phyloP scores from a whole-genome alignment of 1,140 invertebrate genomes.

The Mylabris phalerata region DNA sequence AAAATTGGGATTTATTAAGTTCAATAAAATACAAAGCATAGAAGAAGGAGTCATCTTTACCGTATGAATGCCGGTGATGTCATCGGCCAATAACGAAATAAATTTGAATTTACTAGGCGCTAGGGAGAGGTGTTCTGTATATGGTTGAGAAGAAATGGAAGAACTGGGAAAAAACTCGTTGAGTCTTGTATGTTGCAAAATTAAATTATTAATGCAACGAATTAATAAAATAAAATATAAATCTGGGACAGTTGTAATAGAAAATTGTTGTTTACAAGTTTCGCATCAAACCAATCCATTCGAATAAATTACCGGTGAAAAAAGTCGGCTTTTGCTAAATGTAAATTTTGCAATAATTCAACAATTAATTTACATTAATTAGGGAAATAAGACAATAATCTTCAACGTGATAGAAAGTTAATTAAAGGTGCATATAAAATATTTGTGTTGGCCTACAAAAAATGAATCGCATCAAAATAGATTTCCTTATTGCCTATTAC shows the following conservation, averaged over 20 bases:
- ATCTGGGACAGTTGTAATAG: not conserved
- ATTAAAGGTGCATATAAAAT: slow-evolving; percentile 1
- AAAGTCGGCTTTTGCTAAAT: too few relatives aligned
- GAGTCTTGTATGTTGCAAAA: too few relatives aligned
- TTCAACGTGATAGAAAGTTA: slow-evolving; percentile 6
- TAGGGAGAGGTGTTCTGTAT: slow-evolving; percentile 1
- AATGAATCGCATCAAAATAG: not conserved
- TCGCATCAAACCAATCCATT: too few relatives aligned
- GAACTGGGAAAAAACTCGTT: too few relatives aligned
- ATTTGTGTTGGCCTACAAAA: not conserved
- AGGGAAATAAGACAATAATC: slow-evolving; percentile 6
- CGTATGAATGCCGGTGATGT: slow-evolving; percentile 7
- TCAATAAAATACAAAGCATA: slow-evolving; percentile 24
- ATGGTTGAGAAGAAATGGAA: not conserved
- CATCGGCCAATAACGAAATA: slow-evolving; percentile 17
- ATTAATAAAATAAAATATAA: too few relatives aligned
- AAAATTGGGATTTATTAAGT: slow-evolving; percentile 32
- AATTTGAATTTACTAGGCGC: slow-evolving; percentile 15
- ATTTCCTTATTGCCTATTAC: slow-evolving; percentile 22
- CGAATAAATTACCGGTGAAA: too few relatives aligned
- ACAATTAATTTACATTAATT: not conserved
- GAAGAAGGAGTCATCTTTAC: slow-evolving; percentile 1
- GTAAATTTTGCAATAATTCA: too few relatives aligned
- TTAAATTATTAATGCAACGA: too few relatives aligned
- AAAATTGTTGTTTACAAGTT: not conserved